Evolutionary conservation across 1,140 invertebrate genomes (phyloP).

Genomic region (Aphaenogaster ashmeadi): DNA sequence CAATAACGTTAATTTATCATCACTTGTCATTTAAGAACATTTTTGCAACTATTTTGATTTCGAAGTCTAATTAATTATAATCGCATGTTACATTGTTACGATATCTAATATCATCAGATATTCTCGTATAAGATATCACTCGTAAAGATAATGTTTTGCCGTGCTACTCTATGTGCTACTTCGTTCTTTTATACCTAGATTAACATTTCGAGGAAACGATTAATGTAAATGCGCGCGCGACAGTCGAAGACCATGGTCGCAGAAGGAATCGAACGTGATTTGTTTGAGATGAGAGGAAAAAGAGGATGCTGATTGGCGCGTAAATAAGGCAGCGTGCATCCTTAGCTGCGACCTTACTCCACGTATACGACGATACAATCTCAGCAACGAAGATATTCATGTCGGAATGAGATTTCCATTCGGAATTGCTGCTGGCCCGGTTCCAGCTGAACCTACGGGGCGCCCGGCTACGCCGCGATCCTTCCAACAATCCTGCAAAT

Average conservation of each 20-base stretch:
- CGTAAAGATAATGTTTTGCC: neutral
- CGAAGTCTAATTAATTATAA: neutral
- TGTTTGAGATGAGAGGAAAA: conserved; percentile 23
- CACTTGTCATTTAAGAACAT: neutral
- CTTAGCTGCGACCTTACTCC: conserved; percentile 67
- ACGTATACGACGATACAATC: conserved; percentile 73
- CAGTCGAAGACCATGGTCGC: neutral
- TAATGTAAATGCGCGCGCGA: conserved; percentile 59
- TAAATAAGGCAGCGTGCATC: conserved; percentile 49
- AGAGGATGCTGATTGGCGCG: conserved; percentile 76
- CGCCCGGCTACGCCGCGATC: conserved; percentile 26
- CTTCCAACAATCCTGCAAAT: conserved; percentile 79
- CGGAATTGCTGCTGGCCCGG: conserved; percentile 81
- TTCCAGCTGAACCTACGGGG: conserved; percentile 74
- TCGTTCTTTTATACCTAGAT: conserved; percentile 27
- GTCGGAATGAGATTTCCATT: conserved; percentile 81
- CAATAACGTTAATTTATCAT: neutral
- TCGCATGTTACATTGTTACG: neutral
- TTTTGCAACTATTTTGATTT: neutral
- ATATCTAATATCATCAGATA: neutral
- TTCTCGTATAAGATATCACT: neutral
- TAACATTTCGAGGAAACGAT: conserved; percentile 43
- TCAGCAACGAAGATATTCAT: conserved; percentile 73
- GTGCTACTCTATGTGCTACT: neutral
- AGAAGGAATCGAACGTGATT: conserved; percentile 54